Evolutionary conservation across 1,140 invertebrate genomes (phyloP).

Genomic region (Brachionus paranguensis): DNA sequence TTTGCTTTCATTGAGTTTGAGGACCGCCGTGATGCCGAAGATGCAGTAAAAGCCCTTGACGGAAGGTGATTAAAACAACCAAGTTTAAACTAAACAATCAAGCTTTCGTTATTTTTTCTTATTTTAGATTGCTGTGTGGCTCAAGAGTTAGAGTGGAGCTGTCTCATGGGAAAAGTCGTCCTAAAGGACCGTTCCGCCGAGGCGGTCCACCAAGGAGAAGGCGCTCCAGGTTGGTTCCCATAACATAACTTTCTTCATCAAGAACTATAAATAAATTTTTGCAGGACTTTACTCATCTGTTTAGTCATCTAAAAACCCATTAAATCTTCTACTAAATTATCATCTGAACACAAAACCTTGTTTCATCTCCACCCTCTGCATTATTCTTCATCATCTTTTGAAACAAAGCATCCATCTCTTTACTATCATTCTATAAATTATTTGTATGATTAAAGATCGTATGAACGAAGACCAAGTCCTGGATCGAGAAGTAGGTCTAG

Average conservation of each 20-base stretch:
- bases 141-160: constrained; percentile 81
- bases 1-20: constrained; percentile 96
- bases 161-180: constrained; percentile 65
- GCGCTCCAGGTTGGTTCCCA: background rate
- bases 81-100: too few relatives aligned
- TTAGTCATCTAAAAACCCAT: background rate
- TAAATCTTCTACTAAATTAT: background rate
- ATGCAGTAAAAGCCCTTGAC: constrained; percentile 84
- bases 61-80: constrained; percentile 59
- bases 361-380: background rate
- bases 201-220: background rate
- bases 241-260: background rate
- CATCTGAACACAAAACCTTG: background rate
- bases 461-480: background rate
- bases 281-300: background rate
- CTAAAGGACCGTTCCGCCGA: background rate
- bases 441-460: constrained; percentile 28
- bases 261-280: background rate
- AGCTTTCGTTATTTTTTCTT: background rate
- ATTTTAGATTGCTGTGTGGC: constrained; percentile 71
- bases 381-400: background rate
- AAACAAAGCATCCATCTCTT: background rate
- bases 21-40: constrained; percentile 84
- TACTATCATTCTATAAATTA: background rate
- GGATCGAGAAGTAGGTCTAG: background rate